Conservation (phyloP, 92 coral and sea anemone species). For the Zoanthus solanderi region DNA sequence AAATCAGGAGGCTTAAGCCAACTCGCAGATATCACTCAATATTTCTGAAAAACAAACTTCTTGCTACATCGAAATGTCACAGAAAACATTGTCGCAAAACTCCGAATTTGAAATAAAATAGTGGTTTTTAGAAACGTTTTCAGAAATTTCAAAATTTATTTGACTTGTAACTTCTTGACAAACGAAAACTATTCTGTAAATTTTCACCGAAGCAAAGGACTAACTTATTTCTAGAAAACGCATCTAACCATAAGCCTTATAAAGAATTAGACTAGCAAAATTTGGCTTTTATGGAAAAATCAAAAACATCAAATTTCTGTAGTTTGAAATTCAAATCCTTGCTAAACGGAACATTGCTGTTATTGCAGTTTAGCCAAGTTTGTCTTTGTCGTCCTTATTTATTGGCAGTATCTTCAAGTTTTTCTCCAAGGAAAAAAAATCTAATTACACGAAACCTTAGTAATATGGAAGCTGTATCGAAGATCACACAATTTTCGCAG, state of each 20-base stretch:
- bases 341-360: not conserved
- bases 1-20: not conserved
- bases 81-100: not conserved
- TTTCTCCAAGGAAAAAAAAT: conserved; percentile 66
- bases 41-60: not conserved
- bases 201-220: not conserved
- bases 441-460: conserved; percentile 70
- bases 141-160: not conserved
- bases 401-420: conserved; percentile 75
- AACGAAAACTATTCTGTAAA: not conserved
- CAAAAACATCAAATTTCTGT: conserved; percentile 1
- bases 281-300: conserved; percentile 1
- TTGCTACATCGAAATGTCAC: conserved; percentile 9
- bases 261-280: not conserved
- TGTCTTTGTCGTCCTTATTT: conserved; percentile 4
- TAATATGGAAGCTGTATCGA: conserved; percentile 79
- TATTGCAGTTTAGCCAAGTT: not conserved
- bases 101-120: not conserved
- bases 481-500: conserved; percentile 75
- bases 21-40: not conserved
- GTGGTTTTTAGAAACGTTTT: not conserved
- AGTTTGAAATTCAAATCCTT: not conserved
- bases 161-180: conserved; percentile 13
- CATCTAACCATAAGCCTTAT: not conserved
- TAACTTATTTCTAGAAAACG: not conserved